These are phyloP conservation scores for Dinomys branickii DNA, from an alignment of 2,113 vertebrate species.

Conservation along the genomic window DNA sequence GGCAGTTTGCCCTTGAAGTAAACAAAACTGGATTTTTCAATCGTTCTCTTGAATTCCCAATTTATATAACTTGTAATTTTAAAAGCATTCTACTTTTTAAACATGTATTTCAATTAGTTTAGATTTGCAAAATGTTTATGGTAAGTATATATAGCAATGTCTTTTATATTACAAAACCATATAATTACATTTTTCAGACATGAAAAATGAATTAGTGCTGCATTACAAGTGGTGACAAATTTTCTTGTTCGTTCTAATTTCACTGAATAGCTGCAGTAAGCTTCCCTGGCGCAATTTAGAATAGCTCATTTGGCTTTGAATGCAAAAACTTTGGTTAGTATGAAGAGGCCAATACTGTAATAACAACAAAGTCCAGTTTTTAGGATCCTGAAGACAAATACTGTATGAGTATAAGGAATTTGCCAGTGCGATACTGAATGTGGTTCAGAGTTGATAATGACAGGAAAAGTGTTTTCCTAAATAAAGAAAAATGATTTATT, in stretches of 20 bases:
- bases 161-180: slow-evolving; percentile 85
- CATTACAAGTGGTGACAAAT: slow-evolving; percentile 84
- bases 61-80: slow-evolving; percentile 77
- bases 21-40: slow-evolving; percentile 72
- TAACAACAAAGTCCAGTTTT: slow-evolving; percentile 69
- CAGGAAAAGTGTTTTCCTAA: background rate
- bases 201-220: slow-evolving; percentile 88
- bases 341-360: slow-evolving; percentile 66
- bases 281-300: slow-evolving; percentile 79
- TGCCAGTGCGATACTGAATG: background rate
- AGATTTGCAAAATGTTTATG: slow-evolving; percentile 82
- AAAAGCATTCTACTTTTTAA: slow-evolving; percentile 79
- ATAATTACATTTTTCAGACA: slow-evolving; percentile 85
- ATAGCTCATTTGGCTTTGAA: slow-evolving; percentile 82
- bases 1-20: slow-evolving; percentile 70
- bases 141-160: slow-evolving; percentile 80
- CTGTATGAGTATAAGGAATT: background rate
- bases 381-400: slow-evolving; percentile 6
- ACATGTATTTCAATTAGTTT: slow-evolving; percentile 84
- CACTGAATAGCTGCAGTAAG: slow-evolving; percentile 82
- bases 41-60: slow-evolving; percentile 73
- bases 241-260: slow-evolving; percentile 87
- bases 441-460: background rate
- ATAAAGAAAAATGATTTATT: background rate
- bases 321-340: slow-evolving; percentile 73